Evolutionary conservation across 2,888 invertebrate species (phyloP).

Genomic region (Augiades crinisus): DNA sequence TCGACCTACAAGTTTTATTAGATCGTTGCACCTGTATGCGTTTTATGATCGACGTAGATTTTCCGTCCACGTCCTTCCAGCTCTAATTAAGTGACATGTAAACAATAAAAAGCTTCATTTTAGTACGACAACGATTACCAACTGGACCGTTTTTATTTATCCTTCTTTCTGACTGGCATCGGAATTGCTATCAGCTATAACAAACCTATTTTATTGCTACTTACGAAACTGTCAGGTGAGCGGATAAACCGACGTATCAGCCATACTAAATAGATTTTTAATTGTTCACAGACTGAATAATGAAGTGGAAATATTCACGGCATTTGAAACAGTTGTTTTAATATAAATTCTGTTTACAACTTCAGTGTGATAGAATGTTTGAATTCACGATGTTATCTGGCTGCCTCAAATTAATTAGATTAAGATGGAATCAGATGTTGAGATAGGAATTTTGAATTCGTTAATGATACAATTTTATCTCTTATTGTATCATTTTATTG

Average conservation of each 20-base stretch:
- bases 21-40: constrained; percentile 35
- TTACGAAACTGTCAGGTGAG: constrained; percentile 55
- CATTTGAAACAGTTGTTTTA: constrained; percentile 27
- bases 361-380: constrained; percentile 1
- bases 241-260: constrained; percentile 48
- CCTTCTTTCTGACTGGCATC: constrained; percentile 53
- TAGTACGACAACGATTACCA: constrained; percentile 50
- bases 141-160: constrained; percentile 51
- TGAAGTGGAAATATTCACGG: constrained; percentile 54
- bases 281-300: constrained; percentile 63
- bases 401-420: constrained; percentile 10
- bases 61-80: constrained; percentile 45
- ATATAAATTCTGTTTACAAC: constrained; percentile 6
- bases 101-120: constrained; percentile 59
- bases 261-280: constrained; percentile 73
- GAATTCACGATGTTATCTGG: constrained; percentile 3
- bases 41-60: constrained; percentile 35
- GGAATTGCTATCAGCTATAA: constrained; percentile 52
- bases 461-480: constrained; percentile 8
- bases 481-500: not conserved
- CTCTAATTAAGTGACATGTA: constrained; percentile 58
- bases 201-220: constrained; percentile 65
- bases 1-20: constrained; percentile 30
- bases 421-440: constrained; percentile 8
- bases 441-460: constrained; percentile 1